phyloP scores from a whole-genome alignment of 1,140 invertebrate genomes.

The Caerostris extrusa region DNA sequence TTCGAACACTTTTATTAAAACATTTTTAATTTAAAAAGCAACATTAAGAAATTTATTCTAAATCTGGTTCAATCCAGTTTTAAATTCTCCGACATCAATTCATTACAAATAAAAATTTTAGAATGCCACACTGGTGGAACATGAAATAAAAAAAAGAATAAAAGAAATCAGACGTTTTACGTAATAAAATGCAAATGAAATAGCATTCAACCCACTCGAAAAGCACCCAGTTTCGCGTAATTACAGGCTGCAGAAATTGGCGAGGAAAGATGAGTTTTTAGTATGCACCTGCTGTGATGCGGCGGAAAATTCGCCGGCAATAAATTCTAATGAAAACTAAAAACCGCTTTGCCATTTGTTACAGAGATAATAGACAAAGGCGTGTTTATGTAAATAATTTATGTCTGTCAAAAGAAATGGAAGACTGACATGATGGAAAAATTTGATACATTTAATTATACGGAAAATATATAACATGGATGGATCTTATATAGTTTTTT shows the following conservation, averaged over 20 bases:
- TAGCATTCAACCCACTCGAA: not conserved
- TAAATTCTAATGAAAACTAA: not conserved
- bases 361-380: not conserved
- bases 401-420: not conserved
- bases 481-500: too few species aligned
- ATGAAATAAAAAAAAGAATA: not conserved
- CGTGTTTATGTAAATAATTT: not conserved
- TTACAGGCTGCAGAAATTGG: conserved; percentile 1
- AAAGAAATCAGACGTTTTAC: not conserved
- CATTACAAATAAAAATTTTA: not conserved
- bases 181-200: not conserved
- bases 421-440: not conserved
- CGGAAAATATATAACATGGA: too few species aligned
- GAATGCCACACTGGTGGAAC: not conserved
- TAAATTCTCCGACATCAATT: not conserved
- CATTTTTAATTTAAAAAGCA: too few species aligned
- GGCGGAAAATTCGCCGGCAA: not conserved
- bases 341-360: not conserved
- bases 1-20: too few species aligned
- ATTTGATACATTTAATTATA: not conserved
- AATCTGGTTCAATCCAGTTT: too few species aligned
- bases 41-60: too few species aligned
- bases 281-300: not conserved
- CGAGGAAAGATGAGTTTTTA: not conserved
- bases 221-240: conserved; percentile 19